Base-by-base conservation (phyloP, 2,797 vertebrate species). In the Sebastiscus albofasciatus region DNA sequence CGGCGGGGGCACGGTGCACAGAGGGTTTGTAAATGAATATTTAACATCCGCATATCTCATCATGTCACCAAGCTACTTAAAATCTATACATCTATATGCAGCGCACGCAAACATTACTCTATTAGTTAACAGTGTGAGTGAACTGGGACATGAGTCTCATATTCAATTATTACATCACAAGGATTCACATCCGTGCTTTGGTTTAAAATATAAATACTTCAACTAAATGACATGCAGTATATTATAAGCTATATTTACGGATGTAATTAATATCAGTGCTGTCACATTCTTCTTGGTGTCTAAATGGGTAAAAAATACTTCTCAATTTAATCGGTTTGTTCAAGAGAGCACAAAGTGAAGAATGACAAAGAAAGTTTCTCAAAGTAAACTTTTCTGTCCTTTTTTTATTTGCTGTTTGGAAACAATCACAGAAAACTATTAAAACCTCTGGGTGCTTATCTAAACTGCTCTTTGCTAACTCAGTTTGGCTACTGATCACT, bases 21-120 rank as follows among this genome's bases (percentile, higher is more conserved):
- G 67, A 70, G n/a, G 22, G 52, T 58, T 59, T 66, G 13, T 24
- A 24, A 49, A 77, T 86, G 1, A 80, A 88, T 86, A 84, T 87
- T 89, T 77, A 74, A 82, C 22, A 66, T 74, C 36, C 8, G 18
- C 55, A 55, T 60, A 67, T 82, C 65, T 76, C 29, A 22, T n/a
- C 11, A 26, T 52, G 27, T 65, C 55, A 26, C 56, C 26, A 49
- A 66, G 27, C 68, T 49, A 9, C 52, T 60, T 29, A 29, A 60
- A 68, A 8, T 36, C 24, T 31, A 29, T 18, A n/a, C 10, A 46
- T 75, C 8, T 74, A 13, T 36, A 46, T 8, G 29, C 18, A 79
- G 27, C 18, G 1, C 62, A 59, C 0, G 1, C 24, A 79, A 29
- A 76, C 66, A 67, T 13, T 5, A 66, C 10, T 65, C 3, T 59